Evolutionary conservation across 2,888 invertebrate genomes (phyloP).

Genomic region (Crocallis elinguaria): DNA sequence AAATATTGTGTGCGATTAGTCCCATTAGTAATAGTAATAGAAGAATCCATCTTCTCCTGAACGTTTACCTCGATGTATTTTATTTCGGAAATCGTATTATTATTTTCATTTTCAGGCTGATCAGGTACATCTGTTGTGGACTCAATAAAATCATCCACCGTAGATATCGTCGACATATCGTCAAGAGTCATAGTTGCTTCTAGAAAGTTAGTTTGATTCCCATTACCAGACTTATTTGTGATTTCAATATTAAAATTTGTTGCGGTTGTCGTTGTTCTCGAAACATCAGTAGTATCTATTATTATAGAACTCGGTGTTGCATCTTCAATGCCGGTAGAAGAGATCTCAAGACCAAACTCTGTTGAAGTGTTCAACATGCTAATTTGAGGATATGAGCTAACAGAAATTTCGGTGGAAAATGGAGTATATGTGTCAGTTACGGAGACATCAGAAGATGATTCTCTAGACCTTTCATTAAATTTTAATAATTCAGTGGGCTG

Average conservation of each 20-base stretch:
- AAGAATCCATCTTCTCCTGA: neutral
- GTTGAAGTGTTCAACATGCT: no score
- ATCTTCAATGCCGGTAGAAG: no score
- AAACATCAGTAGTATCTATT: neutral
- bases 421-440: no score
- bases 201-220: neutral
- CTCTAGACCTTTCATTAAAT: no score
- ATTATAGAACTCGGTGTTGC: no score
- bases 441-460: no score
- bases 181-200: neutral
- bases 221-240: neutral
- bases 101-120: neutral
- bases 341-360: no score
- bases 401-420: no score
- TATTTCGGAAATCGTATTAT: neutral
- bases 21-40: neutral
- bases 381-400: no score
- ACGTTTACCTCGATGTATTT: neutral
- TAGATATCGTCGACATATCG: neutral
- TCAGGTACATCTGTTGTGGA: neutral
- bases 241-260: neutral
- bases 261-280: neutral
- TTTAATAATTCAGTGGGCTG: neutral
- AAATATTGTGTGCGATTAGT: slow-evolving; percentile 1
- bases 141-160: neutral